Evolutionary conservation across 2,113 vertebrate species (phyloP).

Genomic region (Sebastes fasciatus): DNA sequence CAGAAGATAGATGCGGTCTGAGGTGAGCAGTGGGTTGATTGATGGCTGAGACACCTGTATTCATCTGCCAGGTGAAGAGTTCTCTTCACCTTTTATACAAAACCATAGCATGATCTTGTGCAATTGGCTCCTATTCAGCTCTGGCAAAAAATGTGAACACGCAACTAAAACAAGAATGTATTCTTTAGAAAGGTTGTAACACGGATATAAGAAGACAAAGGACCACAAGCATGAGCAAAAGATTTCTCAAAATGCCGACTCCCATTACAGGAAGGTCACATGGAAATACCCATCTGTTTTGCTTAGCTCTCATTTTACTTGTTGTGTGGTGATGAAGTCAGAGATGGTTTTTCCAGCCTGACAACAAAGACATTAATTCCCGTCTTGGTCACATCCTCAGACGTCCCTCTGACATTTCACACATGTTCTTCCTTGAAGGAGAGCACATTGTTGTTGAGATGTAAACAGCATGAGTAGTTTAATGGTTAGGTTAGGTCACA

Average conservation of each 20-base stretch:
- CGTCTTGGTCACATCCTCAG: too few relatives aligned
- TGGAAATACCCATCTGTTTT: too few relatives aligned
- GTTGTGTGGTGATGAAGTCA: too few relatives aligned
- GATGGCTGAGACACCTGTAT: background rate
- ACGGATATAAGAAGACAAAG: too few relatives aligned
- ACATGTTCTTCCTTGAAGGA: background rate
- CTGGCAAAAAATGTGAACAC: too few relatives aligned
- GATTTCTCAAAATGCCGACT: background rate
- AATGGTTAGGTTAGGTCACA: too few relatives aligned
- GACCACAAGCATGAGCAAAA: too few relatives aligned
- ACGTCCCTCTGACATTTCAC: too few relatives aligned
- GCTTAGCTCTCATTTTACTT: too few relatives aligned
- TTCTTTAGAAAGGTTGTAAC: too few relatives aligned
- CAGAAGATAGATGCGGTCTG: conserved; percentile 2
- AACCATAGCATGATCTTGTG: background rate
- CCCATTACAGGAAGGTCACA: background rate
- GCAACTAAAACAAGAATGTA: too few relatives aligned
- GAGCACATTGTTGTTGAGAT: background rate
- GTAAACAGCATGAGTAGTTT: too few relatives aligned
- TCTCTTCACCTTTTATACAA: background rate
- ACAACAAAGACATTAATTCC: background rate
- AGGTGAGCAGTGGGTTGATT: background rate
- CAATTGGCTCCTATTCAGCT: background rate
- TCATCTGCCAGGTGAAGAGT: background rate
- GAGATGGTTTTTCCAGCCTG: background rate